Evolutionary conservation across 1,140 invertebrate species (phyloP).

Genomic region (Helicoverpa zea): DNA sequence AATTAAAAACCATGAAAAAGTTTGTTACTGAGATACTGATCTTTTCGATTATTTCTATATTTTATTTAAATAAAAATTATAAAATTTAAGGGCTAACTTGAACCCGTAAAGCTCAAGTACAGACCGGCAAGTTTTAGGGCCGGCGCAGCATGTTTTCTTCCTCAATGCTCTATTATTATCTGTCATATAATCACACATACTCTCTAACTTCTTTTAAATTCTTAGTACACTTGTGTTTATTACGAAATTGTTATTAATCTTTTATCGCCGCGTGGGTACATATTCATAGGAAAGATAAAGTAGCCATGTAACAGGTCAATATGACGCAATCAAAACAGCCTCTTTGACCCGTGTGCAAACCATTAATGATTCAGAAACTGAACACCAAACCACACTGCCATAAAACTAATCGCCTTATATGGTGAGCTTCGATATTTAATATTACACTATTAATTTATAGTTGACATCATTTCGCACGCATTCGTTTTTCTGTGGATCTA

Average conservation of each 20-base stretch:
- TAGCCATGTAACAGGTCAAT: constrained; percentile 5
- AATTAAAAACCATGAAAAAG: too few relatives aligned
- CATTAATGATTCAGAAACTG: constrained; percentile 20
- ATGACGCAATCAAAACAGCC: neutral
- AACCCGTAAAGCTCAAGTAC: too few relatives aligned
- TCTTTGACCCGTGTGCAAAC: constrained; percentile 36
- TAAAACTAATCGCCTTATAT: constrained; percentile 4
- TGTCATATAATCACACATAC: too few relatives aligned
- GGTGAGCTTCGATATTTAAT: constrained; percentile 12
- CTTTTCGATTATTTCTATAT: too few relatives aligned
- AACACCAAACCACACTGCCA: constrained; percentile 4
- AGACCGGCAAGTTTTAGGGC: too few relatives aligned
- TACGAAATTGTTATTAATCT: neutral
- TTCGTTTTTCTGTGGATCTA: neutral
- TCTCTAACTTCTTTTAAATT: too few relatives aligned
- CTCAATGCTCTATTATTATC: too few relatives aligned
- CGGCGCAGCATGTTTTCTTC: too few relatives aligned
- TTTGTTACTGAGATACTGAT: too few relatives aligned
- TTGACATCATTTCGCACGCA: constrained; percentile 3
- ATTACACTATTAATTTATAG: neutral
- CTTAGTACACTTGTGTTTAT: too few relatives aligned
- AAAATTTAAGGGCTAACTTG: too few relatives aligned
- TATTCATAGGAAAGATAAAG: neutral
- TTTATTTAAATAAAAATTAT: too few relatives aligned
- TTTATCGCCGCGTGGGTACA: neutral